A percentile compares a stretch with the other conserved stretches of the same genome.
These are phyloP conservation scores for Cetoscarus ocellatus DNA, from an alignment of 2,797 vertebrate genomes.

Conservation along the genomic window DNA sequence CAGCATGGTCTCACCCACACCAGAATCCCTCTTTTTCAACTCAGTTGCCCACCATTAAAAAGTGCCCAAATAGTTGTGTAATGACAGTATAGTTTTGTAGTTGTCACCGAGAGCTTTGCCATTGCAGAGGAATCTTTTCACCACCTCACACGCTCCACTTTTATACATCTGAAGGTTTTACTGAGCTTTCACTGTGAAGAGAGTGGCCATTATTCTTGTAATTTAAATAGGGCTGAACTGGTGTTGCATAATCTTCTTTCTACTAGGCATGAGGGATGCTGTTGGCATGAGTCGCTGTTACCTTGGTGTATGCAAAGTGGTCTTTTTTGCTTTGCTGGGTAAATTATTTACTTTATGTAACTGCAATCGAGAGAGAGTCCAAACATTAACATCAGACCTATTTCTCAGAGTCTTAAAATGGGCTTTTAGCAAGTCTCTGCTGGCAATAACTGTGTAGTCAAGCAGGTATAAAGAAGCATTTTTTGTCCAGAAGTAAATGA, in stretches of 20 bases:
- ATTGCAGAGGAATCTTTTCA: conserved; percentile 42
- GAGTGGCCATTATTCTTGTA: conserved; percentile 68
- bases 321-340: conserved; percentile 43
- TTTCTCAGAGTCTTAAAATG: conserved; percentile 18
- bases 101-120: conserved; percentile 29
- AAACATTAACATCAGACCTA: conserved; percentile 18
- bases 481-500: conserved; percentile 4
- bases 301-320: conserved; percentile 76
- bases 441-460: neutral
- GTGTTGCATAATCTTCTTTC: conserved; percentile 76
- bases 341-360: conserved; percentile 67
- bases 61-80: conserved; percentile 55
- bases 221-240: conserved; percentile 62
- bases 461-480: conserved; percentile 7
- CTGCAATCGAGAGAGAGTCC: conserved; percentile 27
- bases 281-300: conserved; percentile 68
- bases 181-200: conserved; percentile 65
- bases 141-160: conserved; percentile 51
- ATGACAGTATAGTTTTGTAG: conserved; percentile 55
- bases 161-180: conserved; percentile 49
- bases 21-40: conserved; percentile 28
- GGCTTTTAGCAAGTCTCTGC: conserved; percentile 4
- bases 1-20: conserved; percentile 40
- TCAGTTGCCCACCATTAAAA: conserved; percentile 45
- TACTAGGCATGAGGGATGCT: conserved; percentile 59